Percentiles rank a stretch among this genome's conserved stretches.
Conservation (phyloP, 2,888 invertebrate species). For the Notodonta ziczac region DNA sequence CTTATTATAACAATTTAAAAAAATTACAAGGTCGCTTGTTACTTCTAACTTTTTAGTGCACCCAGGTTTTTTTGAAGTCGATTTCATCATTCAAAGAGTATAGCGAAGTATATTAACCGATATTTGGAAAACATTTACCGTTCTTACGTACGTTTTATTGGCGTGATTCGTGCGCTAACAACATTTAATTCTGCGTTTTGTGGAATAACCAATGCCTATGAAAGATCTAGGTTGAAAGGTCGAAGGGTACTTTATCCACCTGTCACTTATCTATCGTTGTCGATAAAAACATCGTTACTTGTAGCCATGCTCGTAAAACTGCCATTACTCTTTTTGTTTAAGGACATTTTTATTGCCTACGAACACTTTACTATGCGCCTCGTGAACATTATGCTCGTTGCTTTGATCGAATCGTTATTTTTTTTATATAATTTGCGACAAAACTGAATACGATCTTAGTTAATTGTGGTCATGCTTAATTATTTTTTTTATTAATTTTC, state of each 20-base stretch:
- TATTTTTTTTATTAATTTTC: no score
- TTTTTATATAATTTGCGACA: neutral
- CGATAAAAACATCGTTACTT: slow-evolving; percentile 33
- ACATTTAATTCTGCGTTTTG: neutral
- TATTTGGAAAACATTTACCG: no score
- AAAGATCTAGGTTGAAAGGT: neutral
- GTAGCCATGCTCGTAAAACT: slow-evolving; percentile 25
- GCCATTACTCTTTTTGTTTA: slow-evolving; percentile 22
- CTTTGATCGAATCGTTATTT: neutral
- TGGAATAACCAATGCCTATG: neutral
- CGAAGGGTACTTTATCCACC: slow-evolving; percentile 17
- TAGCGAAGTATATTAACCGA: no score
- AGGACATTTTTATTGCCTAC: slow-evolving; percentile 14
- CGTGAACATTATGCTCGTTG: slow-evolving; percentile 2
- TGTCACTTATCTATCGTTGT: slow-evolving; percentile 29
- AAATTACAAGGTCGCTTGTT: no score
- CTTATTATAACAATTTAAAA: no score
- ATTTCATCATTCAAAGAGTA: no score
- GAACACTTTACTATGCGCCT: slow-evolving; percentile 10
- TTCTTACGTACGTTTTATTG: neutral
- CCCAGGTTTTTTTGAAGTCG: no score
- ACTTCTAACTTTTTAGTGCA: no score
- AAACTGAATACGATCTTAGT: neutral
- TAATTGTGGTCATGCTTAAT: neutral
- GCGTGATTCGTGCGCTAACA: neutral